phyloP scores from a whole-genome alignment of 2,888 invertebrate genomes.

The Troides oblongomaculatus region DNA sequence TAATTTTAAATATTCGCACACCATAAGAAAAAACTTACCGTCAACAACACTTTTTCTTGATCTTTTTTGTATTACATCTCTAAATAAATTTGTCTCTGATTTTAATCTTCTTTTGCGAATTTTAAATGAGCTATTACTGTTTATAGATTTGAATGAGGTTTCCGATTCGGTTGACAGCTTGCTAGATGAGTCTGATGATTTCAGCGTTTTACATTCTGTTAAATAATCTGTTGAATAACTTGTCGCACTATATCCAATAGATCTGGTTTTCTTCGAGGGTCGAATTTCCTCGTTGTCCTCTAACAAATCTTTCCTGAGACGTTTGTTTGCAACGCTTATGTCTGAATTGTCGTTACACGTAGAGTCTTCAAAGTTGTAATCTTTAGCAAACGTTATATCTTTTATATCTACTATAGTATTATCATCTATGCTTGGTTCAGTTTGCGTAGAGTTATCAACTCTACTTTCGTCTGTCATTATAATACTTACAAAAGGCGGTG shows the following conservation, averaged over 20 bases:
- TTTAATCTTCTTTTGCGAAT: conserved; percentile 61
- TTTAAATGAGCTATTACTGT: conserved; percentile 63
- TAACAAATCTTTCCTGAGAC: conserved; percentile 53
- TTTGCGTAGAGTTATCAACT: conserved; percentile 55
- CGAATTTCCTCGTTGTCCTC: conserved; percentile 50
- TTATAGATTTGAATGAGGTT: conserved; percentile 66
- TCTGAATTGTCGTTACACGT: conserved; percentile 52
- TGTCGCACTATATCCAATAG: conserved; percentile 51
- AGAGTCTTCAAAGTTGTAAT: conserved; percentile 50
- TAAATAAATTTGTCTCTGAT: conserved; percentile 63
- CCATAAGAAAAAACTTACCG: conserved; percentile 34
- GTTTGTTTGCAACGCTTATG: conserved; percentile 50
- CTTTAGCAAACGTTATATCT: conserved; percentile 54
- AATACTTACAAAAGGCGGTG: conserved; percentile 58
- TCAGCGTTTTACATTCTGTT: conserved; percentile 43
- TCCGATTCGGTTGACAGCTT: conserved; percentile 60
- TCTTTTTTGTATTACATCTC: conserved; percentile 57
- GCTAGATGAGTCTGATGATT: conserved; percentile 43
- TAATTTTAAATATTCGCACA: not conserved
- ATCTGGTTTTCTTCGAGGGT: conserved; percentile 63
- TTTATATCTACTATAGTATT: conserved; percentile 49
- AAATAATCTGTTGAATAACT: conserved; percentile 48
- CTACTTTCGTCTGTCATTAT: conserved; percentile 54
- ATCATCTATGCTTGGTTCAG: conserved; percentile 48
- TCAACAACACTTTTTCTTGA: conserved; percentile 50